Conservation (phyloP, 92 coral and sea anemone species). For the Siderastrea siderea region DNA sequence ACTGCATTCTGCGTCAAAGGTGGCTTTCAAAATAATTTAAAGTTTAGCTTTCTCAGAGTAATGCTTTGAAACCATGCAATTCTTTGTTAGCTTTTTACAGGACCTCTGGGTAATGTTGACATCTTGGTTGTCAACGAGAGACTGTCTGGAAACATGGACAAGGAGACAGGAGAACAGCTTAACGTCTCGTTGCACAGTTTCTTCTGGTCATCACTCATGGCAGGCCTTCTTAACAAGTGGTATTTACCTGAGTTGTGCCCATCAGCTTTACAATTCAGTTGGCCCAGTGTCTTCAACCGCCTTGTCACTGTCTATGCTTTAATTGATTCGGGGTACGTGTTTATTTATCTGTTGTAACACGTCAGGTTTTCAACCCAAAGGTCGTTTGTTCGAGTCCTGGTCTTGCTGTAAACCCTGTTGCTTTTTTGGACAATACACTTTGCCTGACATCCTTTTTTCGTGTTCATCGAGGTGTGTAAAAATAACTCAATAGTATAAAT, state of each 20-base stretch:
- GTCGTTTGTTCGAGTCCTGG: too few relatives aligned
- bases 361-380: background rate
- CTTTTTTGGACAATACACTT: too few relatives aligned
- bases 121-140: conserved; percentile 88
- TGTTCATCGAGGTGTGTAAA: too few relatives aligned
- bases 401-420: too few relatives aligned
- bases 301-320: conserved; percentile 91
- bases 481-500: too few relatives aligned
- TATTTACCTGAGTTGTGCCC: conserved; percentile 91
- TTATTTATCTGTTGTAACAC: background rate
- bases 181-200: conserved; percentile 82
- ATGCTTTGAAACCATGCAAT: background rate
- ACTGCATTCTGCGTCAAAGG: too few relatives aligned
- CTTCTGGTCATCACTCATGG: conserved; percentile 90
- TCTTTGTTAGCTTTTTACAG: conserved; percentile 79
- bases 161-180: conserved; percentile 85
- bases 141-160: conserved; percentile 84
- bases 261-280: conserved; percentile 93
- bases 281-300: conserved; percentile 95
- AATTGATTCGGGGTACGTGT: conserved; percentile 89
- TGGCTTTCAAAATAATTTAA: too few relatives aligned
- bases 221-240: conserved; percentile 88
- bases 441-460: too few relatives aligned
- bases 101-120: conserved; percentile 88
- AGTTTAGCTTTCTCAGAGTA: background rate